Evolutionary conservation across 2,888 invertebrate genomes (phyloP).

Genomic region (Ditylenchus weischeri): DNA sequence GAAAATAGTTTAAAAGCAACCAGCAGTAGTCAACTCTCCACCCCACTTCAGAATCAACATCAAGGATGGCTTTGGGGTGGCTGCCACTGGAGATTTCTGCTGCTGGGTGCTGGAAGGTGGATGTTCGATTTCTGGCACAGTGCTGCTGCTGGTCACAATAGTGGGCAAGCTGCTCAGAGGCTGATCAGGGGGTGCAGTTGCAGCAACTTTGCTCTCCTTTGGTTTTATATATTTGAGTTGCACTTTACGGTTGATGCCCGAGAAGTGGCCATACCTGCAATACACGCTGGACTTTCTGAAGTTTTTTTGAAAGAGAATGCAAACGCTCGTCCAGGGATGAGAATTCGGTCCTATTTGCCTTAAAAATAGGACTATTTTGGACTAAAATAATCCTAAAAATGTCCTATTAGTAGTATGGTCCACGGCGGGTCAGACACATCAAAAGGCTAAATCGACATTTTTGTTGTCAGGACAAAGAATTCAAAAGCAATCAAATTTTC

Average conservation of each 20-base stretch:
- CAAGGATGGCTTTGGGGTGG: slow-evolving; percentile 80
- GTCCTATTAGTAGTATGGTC: no score
- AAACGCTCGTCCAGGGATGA: no score
- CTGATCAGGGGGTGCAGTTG: slow-evolving; percentile 1
- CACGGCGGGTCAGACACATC: no score
- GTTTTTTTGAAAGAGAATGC: no score
- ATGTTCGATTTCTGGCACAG: not conserved
- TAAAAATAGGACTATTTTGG: no score
- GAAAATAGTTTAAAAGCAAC: slow-evolving; percentile 59
- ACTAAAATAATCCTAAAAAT: no score
- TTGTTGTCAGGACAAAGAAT: no score
- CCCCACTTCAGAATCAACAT: slow-evolving; percentile 98
- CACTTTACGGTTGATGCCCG: slow-evolving; percentile 98
- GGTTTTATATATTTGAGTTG: slow-evolving; percentile 93
- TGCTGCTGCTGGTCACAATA: not conserved
- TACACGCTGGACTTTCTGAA: not conserved
- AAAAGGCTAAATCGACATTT: no score
- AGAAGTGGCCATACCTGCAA: slow-evolving; percentile 93
- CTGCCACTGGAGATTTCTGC: slow-evolving; percentile 13
- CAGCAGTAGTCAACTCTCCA: slow-evolving; percentile 95
- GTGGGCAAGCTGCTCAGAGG: not conserved
- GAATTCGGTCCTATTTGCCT: no score
- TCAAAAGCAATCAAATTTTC: no score
- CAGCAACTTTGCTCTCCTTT: slow-evolving; percentile 32
- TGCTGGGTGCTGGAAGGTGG: not conserved